A percentile compares a stretch with the other conserved stretches of the same genome.
phyloP scores from a whole-genome alignment of 2,888 invertebrate genomes.

The Trichogramma dendrolimi region DNA sequence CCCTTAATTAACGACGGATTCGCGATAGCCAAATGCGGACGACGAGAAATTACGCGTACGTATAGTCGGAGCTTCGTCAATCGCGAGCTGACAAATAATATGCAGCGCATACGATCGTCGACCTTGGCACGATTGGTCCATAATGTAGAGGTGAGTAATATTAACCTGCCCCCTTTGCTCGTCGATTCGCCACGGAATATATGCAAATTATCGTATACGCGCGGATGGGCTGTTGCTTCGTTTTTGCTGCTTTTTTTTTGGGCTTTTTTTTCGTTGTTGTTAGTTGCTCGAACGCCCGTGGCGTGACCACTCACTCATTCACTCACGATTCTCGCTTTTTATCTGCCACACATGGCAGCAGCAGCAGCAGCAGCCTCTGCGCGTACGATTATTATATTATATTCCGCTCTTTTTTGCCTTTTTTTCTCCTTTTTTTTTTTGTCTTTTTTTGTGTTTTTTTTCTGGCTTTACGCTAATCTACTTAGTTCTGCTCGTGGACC shows the following conservation, averaged over 20 bases:
- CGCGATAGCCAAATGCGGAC: too few relatives aligned
- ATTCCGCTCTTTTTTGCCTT: not conserved
- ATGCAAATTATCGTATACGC: conserved; percentile 41
- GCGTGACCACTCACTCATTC: conserved; percentile 30
- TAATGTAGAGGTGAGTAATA: conserved; percentile 15
- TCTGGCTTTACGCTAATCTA: not conserved
- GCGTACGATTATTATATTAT: not conserved
- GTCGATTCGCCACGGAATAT: conserved; percentile 31
- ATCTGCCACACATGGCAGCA: not conserved
- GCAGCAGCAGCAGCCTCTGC: not conserved
- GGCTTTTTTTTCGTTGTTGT: conserved; percentile 7
- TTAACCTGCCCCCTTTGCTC: conserved; percentile 1
- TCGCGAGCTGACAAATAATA: too few relatives aligned
- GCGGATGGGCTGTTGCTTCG: conserved; percentile 30
- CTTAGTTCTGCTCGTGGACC: not conserved
- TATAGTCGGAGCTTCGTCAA: too few relatives aligned
- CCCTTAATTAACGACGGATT: too few relatives aligned
- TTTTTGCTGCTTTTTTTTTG: conserved; percentile 22
- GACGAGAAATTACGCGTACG: too few relatives aligned
- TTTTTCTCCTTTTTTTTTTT: not conserved
- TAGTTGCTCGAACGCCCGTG: conserved; percentile 24
- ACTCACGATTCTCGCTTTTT: conserved; percentile 7
- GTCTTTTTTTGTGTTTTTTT: not conserved
- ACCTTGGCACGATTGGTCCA: too few relatives aligned
- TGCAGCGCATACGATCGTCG: too few relatives aligned